Evolutionary conservation across 1,140 invertebrate species (phyloP), one percentile per base, ranked within the genome.

Genomic region (Whitmania pigra): DNA sequence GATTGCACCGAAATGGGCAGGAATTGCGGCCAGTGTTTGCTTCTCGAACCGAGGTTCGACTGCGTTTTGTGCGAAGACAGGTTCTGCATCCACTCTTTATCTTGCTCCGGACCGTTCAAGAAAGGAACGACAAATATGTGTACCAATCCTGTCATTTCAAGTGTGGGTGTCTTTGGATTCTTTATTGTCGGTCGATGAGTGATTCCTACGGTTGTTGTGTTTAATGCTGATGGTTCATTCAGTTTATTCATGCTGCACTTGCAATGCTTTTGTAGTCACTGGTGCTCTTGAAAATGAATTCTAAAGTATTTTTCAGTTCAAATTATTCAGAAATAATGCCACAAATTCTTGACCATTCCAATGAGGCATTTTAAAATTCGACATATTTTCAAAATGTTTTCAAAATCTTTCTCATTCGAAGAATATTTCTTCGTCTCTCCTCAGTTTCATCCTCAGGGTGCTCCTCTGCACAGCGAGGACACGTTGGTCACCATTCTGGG

Each of bases 1-100:
- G 53, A 70, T 17, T 70, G 69, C 53, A 36, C 17, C 29, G 31
- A 27, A 18, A 49, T 49, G 53, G 69, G 36, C n/a, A 20, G 11
- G 40, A 53, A 49, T 27, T 70, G 69, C 53, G 69, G 69, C 15
- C 43, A 53, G 20, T 70, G 69, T 22, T 25, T 70, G 5, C 29
- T 70, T 43, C 43, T 70, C 17, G 69, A 70, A 13, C n/a, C 20
- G n/a, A 53, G 31, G 25, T 53, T 49, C 2, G 25, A 53, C 53
- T 70, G 69, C 43, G 69, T 53, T 3, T 25, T 36, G 4, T 70
- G 69, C 53, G 22, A 53, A 11, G 53, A 70, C 53, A 25, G 43
- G n/a, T 70, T 36, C 49, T 25, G 22, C 22, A 17, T 25, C 15
- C 49, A 53, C 6, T 36, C 31, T n/a, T 29, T 15, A 11, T 25